Percentiles rank a stretch among this genome's conserved stretches.
Evolutionary conservation across 2,113 vertebrate species (phyloP).

Genomic region (Ceratotherium simum): DNA sequence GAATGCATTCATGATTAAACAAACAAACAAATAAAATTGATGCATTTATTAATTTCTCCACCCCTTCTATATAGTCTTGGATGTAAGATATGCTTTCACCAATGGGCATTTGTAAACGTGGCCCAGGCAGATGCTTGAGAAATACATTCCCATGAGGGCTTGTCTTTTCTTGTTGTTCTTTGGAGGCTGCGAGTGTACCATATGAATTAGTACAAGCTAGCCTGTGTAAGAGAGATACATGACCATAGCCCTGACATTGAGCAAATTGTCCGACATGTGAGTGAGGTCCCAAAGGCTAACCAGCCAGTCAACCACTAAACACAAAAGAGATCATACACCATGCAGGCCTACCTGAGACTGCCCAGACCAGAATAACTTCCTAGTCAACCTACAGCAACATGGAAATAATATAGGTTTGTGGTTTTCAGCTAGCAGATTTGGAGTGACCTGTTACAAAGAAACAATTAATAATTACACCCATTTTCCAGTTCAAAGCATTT

Average conservation of each 20-base stretch:
- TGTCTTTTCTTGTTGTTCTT: background rate
- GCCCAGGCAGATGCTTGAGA: background rate
- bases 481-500: background rate
- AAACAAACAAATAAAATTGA: background rate
- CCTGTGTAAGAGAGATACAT: background rate
- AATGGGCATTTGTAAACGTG: background rate
- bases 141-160: background rate
- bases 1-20: background rate
- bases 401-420: background rate
- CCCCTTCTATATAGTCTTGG: background rate
- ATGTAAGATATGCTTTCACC: background rate
- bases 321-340: background rate
- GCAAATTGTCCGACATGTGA: background rate
- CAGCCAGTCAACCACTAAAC: rapidly evolving
- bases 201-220: background rate
- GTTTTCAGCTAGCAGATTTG: background rate
- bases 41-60: conserved; percentile 13
- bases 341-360: rapidly evolving
- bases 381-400: background rate
- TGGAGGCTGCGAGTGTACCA: background rate
- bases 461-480: background rate
- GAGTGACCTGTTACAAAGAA: background rate
- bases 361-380: background rate
- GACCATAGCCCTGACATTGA: background rate
- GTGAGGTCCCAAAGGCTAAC: background rate